Evolutionary conservation across 2,888 invertebrate species (phyloP).

Genomic region (Nymphalis c-album): DNA sequence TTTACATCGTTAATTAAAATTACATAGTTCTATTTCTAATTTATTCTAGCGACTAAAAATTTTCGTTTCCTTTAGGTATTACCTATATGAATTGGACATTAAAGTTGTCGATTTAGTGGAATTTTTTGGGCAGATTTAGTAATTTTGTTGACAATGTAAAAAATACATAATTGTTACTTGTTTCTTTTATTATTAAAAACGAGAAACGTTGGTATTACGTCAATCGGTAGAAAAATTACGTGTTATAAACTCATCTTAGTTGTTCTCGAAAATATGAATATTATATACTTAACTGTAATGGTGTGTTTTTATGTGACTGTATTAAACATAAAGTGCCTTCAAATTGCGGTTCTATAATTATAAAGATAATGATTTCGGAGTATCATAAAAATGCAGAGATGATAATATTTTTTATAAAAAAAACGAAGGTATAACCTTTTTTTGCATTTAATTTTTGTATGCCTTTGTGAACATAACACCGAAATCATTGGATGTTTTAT

Average conservation of each 20-base stretch:
- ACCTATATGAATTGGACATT: too few relatives aligned
- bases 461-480: too few relatives aligned
- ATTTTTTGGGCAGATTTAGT: too few relatives aligned
- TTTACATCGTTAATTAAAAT: conserved; percentile 21
- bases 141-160: neutral
- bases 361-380: conserved; percentile 6
- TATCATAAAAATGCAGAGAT: neutral
- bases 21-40: conserved; percentile 10
- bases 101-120: neutral
- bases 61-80: too few relatives aligned
- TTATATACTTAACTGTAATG: neutral
- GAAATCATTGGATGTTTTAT: too few relatives aligned
- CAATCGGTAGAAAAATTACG: conserved; percentile 12
- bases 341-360: conserved; percentile 10
- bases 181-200: neutral
- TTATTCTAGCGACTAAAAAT: neutral
- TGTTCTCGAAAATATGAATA: conserved; percentile 2
- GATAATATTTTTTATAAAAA: neutral
- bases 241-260: neutral
- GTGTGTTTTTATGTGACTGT: neutral
- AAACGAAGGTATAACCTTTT: neutral
- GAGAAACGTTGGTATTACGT: conserved; percentile 6
- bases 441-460: neutral
- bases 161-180: neutral
- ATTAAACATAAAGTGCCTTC: conserved; percentile 6